Evolutionary conservation across 2,888 invertebrate species (phyloP).

Genomic region (Chrysodeixis includens): DNA sequence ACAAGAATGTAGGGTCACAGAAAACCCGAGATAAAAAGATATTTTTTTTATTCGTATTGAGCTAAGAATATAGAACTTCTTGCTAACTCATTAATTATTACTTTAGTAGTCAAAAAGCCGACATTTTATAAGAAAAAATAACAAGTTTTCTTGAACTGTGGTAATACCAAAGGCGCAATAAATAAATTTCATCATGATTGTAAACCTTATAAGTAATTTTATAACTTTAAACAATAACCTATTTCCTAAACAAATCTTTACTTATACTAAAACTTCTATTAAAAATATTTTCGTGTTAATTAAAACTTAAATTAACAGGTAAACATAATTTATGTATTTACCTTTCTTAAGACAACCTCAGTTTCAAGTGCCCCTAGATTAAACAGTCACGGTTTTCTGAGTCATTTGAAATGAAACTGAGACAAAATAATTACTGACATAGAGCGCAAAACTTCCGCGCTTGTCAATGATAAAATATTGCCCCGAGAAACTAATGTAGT

Average conservation of each 20-base stretch:
- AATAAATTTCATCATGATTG: no score
- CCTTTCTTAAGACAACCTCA: background rate
- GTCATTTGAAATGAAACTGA: constrained; percentile 19
- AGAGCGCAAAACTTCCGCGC: constrained; percentile 36
- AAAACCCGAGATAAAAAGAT: no score
- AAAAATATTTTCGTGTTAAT: background rate
- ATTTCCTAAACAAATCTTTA: no score
- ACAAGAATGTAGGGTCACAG: no score
- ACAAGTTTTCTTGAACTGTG: no score
- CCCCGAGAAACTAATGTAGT: constrained; percentile 2
- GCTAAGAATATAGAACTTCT: background rate
- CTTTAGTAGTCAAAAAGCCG: background rate
- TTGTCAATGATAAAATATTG: constrained; percentile 25
- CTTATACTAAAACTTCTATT: no score
- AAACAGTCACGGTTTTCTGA: constrained; percentile 34
- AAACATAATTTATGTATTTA: background rate
- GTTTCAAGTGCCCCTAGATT: constrained; percentile 9
- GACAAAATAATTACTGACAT: constrained; percentile 21
- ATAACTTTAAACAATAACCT: no score
- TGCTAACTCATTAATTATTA: background rate
- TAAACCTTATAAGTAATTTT: no score
- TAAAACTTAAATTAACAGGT: background rate
- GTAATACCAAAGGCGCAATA: no score
- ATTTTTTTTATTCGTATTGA: background rate
- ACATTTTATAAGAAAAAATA: no score